Percentiles rank a stretch among this genome's conserved stretches.
Evolutionary conservation across 2,797 vertebrate species (phyloP).

Genomic region (Macroramphosus scolopax): DNA sequence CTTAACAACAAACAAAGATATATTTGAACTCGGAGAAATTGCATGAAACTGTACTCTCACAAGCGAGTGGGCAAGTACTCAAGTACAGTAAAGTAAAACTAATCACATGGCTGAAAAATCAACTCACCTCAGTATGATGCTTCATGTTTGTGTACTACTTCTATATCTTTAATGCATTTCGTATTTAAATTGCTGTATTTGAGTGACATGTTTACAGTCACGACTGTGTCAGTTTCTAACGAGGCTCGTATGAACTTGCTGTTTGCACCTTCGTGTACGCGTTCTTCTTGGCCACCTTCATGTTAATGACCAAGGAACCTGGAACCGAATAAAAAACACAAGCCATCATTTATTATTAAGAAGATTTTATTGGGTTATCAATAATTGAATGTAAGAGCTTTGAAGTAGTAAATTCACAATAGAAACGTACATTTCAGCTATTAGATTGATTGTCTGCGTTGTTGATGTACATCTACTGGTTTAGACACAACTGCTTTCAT

Average conservation of each 20-base stretch:
- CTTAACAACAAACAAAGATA: too few species aligned
- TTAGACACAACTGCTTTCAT: constrained; percentile 6
- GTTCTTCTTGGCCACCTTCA: background rate
- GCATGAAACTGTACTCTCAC: too few species aligned
- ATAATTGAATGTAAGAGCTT: constrained; percentile 30
- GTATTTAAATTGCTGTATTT: background rate
- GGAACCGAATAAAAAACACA: constrained; percentile 19
- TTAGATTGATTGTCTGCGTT: constrained; percentile 50
- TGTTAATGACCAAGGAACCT: background rate
- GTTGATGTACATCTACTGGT: constrained; percentile 12
- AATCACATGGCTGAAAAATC: too few species aligned
- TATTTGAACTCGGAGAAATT: too few species aligned
- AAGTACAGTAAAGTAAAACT: too few species aligned
- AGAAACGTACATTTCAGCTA: constrained; percentile 12
- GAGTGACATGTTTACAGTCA: background rate
- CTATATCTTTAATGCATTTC: too few species aligned
- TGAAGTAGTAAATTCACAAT: constrained; percentile 42
- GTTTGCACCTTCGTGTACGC: background rate
- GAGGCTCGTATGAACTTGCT: too few species aligned
- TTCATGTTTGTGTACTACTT: too few species aligned
- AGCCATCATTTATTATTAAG: constrained; percentile 30
- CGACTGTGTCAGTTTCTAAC: background rate
- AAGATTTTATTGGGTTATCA: constrained; percentile 61
- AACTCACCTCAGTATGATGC: background rate
- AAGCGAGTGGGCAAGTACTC: too few species aligned